Conservation (phyloP, 2,113 vertebrate genomes). For the Petrocephalus zakoni region DNA sequence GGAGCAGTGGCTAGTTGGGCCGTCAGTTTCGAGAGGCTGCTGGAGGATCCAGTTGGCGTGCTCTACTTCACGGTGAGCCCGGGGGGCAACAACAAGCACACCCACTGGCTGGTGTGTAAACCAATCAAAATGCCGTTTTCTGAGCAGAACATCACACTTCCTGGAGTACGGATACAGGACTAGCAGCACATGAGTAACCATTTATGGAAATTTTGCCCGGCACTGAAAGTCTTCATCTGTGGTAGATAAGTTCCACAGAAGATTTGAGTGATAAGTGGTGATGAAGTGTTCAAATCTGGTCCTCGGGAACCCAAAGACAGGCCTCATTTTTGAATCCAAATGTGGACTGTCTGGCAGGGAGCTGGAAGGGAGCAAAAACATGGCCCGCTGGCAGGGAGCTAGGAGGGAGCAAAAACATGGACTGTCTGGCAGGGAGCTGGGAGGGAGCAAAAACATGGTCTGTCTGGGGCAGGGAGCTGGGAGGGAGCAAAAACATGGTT, state of each 20-base stretch:
- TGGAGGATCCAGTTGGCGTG: conserved; percentile 80
- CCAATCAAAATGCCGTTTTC: not conserved
- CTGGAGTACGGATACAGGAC: not conserved
- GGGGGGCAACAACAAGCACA: not conserved
- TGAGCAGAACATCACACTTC: not conserved
- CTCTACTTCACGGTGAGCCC: conserved; percentile 84
- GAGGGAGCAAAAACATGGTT: too few species aligned
- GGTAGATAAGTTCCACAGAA: too few species aligned
- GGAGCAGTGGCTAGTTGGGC: conserved; percentile 86
- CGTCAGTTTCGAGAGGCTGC: conserved; percentile 84
- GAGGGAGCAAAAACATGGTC: too few species aligned
- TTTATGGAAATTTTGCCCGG: not conserved
- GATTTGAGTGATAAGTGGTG: too few species aligned
- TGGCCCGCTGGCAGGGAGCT: not conserved
- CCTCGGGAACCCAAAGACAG: not conserved
- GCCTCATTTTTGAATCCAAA: too few species aligned
- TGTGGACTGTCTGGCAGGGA: not conserved
- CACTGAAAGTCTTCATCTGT: not conserved
- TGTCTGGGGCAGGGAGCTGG: too few species aligned
- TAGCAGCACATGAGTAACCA: not conserved
- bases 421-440: too few species aligned
- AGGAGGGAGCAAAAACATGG: not conserved
- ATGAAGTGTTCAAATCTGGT: not conserved
- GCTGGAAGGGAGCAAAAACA: not conserved
- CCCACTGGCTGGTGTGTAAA: not conserved